Percentiles rank a stretch among this genome's conserved stretches.
Conservation (phyloP, 2,113 vertebrate genomes). For the Suncus etruscus region DNA sequence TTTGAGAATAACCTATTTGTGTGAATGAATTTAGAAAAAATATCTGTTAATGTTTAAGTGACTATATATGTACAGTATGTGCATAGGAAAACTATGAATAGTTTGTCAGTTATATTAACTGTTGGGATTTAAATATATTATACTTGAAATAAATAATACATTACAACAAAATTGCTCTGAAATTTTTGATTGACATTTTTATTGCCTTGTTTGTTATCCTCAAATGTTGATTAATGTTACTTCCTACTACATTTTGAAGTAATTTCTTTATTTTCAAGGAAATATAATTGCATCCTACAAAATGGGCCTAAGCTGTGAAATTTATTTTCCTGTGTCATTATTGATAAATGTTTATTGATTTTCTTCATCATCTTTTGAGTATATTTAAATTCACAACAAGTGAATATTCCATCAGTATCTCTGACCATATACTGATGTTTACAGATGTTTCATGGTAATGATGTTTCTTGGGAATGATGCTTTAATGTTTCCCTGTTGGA, state of each 20-base stretch:
- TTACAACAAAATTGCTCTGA: background rate
- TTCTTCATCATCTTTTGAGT: conserved; percentile 61
- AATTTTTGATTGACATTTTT: conserved; percentile 63
- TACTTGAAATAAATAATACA: background rate
- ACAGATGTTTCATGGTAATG: conserved; percentile 76
- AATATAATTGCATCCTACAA: conserved; percentile 56
- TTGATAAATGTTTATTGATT: conserved; percentile 72
- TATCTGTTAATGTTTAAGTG: background rate
- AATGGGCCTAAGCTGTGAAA: conserved; percentile 10
- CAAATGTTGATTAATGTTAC: conserved; percentile 66
- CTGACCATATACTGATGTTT: conserved; percentile 52
- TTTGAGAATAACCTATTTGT: background rate
- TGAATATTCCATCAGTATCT: conserved; percentile 51
- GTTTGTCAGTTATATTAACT: background rate
- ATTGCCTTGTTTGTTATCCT: conserved; percentile 58
- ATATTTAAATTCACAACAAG: conserved; percentile 60
- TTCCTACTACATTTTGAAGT: conserved; percentile 34
- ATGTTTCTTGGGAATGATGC: conserved; percentile 62
- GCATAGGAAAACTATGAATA: conserved; percentile 26
- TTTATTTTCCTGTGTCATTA: conserved; percentile 40
- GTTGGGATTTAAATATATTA: conserved; percentile 46
- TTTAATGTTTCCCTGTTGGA: conserved; percentile 71
- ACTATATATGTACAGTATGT: background rate
- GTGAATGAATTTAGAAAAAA: background rate
- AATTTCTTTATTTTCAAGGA: conserved; percentile 35